phyloP scores from a whole-genome alignment of 2,888 invertebrate genomes.

The Drosophila vallismaia region DNA sequence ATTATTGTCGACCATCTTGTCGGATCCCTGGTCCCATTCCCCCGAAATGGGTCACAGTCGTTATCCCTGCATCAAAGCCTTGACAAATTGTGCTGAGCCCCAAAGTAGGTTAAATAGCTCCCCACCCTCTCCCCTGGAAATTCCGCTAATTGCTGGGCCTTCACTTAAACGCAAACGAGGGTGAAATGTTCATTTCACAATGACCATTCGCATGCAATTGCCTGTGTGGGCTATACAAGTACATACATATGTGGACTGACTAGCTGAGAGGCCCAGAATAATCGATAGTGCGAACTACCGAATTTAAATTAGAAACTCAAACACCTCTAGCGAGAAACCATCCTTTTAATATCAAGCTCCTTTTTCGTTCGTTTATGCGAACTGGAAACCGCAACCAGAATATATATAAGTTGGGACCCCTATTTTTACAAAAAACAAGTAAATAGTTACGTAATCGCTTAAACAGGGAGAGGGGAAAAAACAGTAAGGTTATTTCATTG shows the following conservation, averaged over 20 bases:
- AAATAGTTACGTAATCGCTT: not conserved
- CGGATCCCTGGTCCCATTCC: constrained; percentile 2
- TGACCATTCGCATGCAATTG: constrained; percentile 42
- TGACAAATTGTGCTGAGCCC: constrained; percentile 38
- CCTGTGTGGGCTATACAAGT: not conserved
- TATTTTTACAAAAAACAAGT: not conserved
- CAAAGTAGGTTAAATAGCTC: constrained; percentile 42
- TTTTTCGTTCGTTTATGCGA: not conserved
- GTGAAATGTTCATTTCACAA: constrained; percentile 32
- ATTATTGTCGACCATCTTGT: constrained; percentile 57
- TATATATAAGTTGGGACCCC: not conserved
- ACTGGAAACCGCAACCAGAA: not conserved
- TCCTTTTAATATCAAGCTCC: not conserved
- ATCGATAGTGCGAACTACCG: constrained; percentile 23
- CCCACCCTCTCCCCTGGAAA: constrained; percentile 20
- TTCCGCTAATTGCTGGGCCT: constrained; percentile 40
- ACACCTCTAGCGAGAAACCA: too few species aligned
- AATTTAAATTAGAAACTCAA: constrained; percentile 19
- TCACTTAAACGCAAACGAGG: constrained; percentile 19
- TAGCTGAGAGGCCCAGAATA: constrained; percentile 6
- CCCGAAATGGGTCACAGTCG: constrained; percentile 40
- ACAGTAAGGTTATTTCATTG: not conserved
- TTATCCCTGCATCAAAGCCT: constrained; percentile 21
- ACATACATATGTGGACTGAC: not conserved
- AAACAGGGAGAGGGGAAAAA: too few species aligned